Evolutionary conservation across 1,140 invertebrate genomes (phyloP).

Genomic region (Zaprionus kolodkinae): DNA sequence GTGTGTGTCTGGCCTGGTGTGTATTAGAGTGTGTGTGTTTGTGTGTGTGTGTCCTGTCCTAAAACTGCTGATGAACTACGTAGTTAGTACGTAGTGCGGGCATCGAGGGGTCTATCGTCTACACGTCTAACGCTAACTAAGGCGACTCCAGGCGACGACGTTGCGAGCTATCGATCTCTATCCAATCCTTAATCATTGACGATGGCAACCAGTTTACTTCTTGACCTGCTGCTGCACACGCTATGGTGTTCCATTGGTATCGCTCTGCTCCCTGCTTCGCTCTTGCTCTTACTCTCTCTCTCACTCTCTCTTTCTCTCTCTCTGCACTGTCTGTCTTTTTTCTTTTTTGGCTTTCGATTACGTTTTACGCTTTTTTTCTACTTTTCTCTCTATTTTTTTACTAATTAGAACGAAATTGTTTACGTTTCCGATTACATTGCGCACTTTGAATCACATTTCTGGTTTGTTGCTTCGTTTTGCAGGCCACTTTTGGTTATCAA

Average conservation of each 20-base stretch:
- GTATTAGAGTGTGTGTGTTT: too few relatives aligned
- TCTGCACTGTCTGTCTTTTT: conserved; percentile 1
- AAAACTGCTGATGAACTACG: conserved; percentile 52
- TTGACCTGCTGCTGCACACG: conserved; percentile 57
- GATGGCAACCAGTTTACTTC: conserved; percentile 64
- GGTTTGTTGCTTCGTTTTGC: conserved; percentile 64
- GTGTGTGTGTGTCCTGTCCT: conserved; percentile 26
- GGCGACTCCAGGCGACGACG: conserved; percentile 49
- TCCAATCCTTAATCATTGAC: conserved; percentile 69
- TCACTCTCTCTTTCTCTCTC: not conserved
- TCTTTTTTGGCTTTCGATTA: conserved; percentile 22
- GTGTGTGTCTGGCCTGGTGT: conserved; percentile 23
- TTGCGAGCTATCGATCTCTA: conserved; percentile 32
- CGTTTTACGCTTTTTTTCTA: conserved; percentile 18
- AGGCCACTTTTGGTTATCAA: conserved; percentile 76
- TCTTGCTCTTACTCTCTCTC: not conserved
- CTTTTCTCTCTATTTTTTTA: conserved; percentile 18
- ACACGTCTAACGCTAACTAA: conserved; percentile 62
- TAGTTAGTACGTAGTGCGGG: conserved; percentile 40
- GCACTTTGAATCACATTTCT: conserved; percentile 79
- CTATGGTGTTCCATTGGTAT: conserved; percentile 71
- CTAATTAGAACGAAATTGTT: conserved; percentile 49
- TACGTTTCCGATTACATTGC: conserved; percentile 68
- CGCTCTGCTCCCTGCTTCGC: conserved; percentile 19
- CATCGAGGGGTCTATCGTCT: conserved; percentile 48